These are phyloP conservation scores for Bubalus kerabau DNA, from an alignment of 2,113 vertebrate species.

Conservation along the genomic window DNA sequence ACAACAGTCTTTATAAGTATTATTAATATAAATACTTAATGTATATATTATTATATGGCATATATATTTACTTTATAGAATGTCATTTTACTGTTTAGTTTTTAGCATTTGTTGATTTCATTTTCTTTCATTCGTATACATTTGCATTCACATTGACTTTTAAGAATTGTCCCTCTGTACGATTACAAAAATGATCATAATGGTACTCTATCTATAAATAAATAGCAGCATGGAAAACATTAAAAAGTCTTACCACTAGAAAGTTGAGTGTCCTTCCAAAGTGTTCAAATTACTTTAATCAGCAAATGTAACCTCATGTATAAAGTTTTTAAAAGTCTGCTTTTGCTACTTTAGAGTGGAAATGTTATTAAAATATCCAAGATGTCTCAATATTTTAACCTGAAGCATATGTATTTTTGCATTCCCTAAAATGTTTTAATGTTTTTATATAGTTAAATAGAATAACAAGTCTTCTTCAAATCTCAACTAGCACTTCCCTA, in stretches of 20 bases:
- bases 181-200: neutral
- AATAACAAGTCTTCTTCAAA: conserved; percentile 62
- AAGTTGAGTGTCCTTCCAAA: neutral
- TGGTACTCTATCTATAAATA: conserved; percentile 2
- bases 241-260: neutral
- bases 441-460: conserved; percentile 69
- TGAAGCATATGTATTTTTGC: conserved; percentile 58
- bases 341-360: conserved; percentile 63
- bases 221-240: conserved; percentile 44
- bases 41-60: neutral
- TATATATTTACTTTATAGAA: neutral
- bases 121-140: conserved; percentile 33
- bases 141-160: neutral
- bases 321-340: neutral
- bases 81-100: neutral
- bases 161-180: neutral
- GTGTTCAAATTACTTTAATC: conserved; percentile 47
- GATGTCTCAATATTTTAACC: conserved; percentile 67
- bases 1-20: neutral
- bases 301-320: conserved; percentile 49
- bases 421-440: conserved; percentile 69
- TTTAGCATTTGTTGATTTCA: conserved; percentile 45
- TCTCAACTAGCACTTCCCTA: conserved; percentile 50
- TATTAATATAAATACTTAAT: neutral
- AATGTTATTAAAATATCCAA: conserved; percentile 62